These are phyloP conservation scores for Drosophila littoralis DNA, from an alignment of 1,140 invertebrate species.

Conservation along the genomic window DNA sequence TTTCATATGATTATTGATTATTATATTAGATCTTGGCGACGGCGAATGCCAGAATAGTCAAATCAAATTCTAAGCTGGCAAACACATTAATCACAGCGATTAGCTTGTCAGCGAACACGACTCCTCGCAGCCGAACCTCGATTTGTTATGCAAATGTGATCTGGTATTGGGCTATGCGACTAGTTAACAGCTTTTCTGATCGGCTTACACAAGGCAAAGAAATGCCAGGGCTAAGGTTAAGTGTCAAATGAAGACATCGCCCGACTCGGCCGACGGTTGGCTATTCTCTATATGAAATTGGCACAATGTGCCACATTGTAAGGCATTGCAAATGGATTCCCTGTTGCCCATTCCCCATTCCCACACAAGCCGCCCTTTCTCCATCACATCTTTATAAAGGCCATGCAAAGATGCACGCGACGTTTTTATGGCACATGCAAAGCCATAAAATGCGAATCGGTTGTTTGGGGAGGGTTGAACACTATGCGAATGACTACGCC, in stretches of 20 bases:
- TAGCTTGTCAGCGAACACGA: conserved; percentile 29
- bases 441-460: conserved; percentile 43
- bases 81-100: conserved; percentile 54
- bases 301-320: conserved; percentile 52
- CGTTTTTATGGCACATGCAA: conserved; percentile 55
- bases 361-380: neutral
- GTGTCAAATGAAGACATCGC: conserved; percentile 17
- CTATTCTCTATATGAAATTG: conserved; percentile 15
- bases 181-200: conserved; percentile 25
- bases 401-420: conserved; percentile 55
- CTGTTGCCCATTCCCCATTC: neutral
- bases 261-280: neutral
- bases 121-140: conserved; percentile 2
- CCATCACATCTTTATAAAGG: conserved; percentile 2
- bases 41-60: neutral
- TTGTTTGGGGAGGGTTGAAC: conserved; percentile 7
- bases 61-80: conserved; percentile 12
- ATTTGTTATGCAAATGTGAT: conserved; percentile 43
- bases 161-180: conserved; percentile 24
- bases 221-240: conserved; percentile 17
- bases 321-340: conserved; percentile 6
- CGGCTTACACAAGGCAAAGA: neutral
- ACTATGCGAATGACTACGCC: conserved; percentile 41
- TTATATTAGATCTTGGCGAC: conserved; percentile 11
- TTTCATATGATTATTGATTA: conserved; percentile 62